A percentile compares a stretch with the other conserved stretches of the same genome.
phyloP scores from a whole-genome alignment of 2,888 invertebrate genomes.

The Penaeus monodon region DNA sequence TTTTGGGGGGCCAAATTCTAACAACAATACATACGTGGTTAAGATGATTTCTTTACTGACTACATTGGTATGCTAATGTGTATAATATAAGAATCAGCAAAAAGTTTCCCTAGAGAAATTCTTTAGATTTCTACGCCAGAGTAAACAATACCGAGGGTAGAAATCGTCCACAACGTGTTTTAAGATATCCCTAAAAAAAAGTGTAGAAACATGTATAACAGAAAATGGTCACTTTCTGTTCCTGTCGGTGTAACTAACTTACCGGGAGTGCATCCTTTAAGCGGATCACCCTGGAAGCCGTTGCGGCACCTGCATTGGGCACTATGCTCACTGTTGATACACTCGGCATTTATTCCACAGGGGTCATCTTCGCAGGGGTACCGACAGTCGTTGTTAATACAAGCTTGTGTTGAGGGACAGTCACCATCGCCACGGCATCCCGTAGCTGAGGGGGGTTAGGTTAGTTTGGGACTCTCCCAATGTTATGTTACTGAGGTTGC shows the following conservation, averaged over 20 bases:
- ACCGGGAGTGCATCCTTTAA: slow-evolving; percentile 66
- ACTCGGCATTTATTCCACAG: slow-evolving; percentile 86
- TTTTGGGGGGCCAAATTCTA: too few relatives aligned
- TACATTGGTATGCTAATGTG: too few relatives aligned
- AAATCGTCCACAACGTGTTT: neutral
- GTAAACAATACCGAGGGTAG: neutral
- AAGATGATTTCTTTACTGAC: too few relatives aligned
- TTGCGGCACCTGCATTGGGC: slow-evolving; percentile 77
- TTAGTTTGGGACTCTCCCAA: slow-evolving; percentile 37
- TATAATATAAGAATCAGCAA: too few relatives aligned
- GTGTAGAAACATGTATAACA: neutral
- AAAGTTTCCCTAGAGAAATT: too few relatives aligned
- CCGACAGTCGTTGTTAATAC: slow-evolving; percentile 76
- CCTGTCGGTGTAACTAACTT: slow-evolving; percentile 32
- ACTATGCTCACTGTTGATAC: slow-evolving; percentile 78
- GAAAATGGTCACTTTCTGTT: neutral
- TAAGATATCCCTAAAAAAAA: too few relatives aligned
- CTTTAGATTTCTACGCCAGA: too few relatives aligned
- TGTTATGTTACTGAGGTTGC: neutral
- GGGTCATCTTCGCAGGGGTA: slow-evolving; percentile 71
- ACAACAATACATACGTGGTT: too few relatives aligned
- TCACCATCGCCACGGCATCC: slow-evolving; percentile 87
- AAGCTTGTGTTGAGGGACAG: slow-evolving; percentile 85
- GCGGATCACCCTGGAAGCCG: slow-evolving; percentile 67
- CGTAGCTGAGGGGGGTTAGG: slow-evolving; percentile 69